These are phyloP conservation scores for Strigops habroptila DNA, from an alignment of 2,113 vertebrate genomes.

Conservation along the genomic window DNA sequence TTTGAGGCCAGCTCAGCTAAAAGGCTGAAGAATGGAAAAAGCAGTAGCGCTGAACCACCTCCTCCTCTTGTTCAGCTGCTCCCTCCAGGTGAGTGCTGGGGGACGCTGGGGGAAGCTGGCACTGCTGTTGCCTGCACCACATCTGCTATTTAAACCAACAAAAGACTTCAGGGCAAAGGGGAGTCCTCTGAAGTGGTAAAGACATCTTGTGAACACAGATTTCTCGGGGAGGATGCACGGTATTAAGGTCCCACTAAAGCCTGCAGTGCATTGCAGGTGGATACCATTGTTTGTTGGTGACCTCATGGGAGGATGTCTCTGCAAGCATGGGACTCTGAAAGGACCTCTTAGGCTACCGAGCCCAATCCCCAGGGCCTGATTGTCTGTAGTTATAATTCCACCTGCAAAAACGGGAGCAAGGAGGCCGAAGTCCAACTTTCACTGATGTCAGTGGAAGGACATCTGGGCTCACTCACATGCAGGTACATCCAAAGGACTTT, in stretches of 20 bases:
- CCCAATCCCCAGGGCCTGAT: accelerated
- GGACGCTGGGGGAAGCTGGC: neutral
- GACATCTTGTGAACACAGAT: neutral
- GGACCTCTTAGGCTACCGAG: neutral
- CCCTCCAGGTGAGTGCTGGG: slow-evolving; percentile 28
- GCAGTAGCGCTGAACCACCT: slow-evolving; percentile 26
- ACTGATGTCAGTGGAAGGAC: neutral
- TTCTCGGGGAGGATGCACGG: neutral
- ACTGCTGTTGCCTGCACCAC: neutral
- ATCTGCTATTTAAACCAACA: slow-evolving; percentile 38
- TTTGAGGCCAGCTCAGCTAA: slow-evolving; percentile 21
- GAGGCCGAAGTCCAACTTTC: neutral
- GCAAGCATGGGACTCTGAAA: neutral
- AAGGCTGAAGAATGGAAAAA: slow-evolving; percentile 38
- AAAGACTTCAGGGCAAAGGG: neutral
- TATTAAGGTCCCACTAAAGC: neutral
- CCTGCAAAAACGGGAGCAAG: neutral
- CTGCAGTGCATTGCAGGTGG: neutral
- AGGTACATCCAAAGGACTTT: neutral
- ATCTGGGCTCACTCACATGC: neutral
- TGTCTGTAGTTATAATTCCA: neutral
- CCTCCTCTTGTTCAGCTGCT: slow-evolving; percentile 38
- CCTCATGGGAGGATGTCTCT: neutral
- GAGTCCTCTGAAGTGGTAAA: slow-evolving; percentile 27
- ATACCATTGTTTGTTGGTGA: neutral